A percentile compares a stretch with the other conserved stretches of the same genome.
Evolutionary conservation across 2,888 invertebrate species (phyloP).

Genomic region (Drosophila neoperkinsi): DNA sequence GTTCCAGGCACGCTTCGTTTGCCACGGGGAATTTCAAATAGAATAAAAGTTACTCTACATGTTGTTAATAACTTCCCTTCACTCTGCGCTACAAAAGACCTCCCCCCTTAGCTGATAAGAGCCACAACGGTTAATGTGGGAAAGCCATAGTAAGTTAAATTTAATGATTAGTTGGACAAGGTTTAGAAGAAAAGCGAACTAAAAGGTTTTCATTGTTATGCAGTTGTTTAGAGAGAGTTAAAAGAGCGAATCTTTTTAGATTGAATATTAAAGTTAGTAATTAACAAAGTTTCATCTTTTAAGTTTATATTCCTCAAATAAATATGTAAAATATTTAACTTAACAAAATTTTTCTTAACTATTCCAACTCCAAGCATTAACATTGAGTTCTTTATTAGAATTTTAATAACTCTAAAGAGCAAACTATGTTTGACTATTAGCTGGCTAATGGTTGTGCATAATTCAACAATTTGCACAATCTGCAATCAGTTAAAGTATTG

Average conservation of each 20-base stretch:
- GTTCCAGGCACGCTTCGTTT: conserved; percentile 67
- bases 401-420: background rate
- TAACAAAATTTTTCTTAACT: background rate
- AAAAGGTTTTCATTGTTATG: background rate
- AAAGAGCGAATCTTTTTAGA: background rate
- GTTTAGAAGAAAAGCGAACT: background rate
- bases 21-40: conserved; percentile 64
- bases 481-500: conserved; percentile 8
- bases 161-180: conserved; percentile 4
- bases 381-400: background rate
- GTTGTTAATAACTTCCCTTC: conserved; percentile 42
- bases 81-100: conserved; percentile 12
- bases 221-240: background rate
- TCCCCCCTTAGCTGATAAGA: conserved; percentile 20
- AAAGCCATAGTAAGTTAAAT: background rate
- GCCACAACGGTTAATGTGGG: conserved; percentile 10
- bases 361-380: background rate
- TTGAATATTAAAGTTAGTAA: background rate
- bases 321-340: background rate
- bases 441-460: conserved; percentile 6
- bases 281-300: background rate
- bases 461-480: conserved; percentile 17
- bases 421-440: background rate
- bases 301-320: background rate
- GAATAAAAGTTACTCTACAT: conserved; percentile 56